Conservation (phyloP, 2,113 vertebrate genomes). For the Probosciger aterrimus region DNA sequence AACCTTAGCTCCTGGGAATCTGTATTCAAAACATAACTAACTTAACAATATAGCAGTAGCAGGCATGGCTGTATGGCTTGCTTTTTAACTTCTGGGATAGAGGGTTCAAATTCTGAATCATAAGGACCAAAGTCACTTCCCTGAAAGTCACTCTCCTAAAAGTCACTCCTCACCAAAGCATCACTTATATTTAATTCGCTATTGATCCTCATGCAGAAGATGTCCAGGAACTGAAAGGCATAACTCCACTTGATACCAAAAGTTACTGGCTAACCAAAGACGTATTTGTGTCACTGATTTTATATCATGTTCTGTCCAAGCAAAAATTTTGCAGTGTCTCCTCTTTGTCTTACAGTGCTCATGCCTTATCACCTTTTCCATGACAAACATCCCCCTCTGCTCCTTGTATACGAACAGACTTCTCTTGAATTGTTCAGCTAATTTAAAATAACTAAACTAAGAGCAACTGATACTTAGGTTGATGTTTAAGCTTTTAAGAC, state of each 20-base stretch:
- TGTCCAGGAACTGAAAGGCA: not conserved
- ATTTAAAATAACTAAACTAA: not conserved
- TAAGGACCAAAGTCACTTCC: not conserved
- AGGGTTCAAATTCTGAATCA: not conserved
- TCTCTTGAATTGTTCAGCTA: not conserved
- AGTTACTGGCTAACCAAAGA: not conserved
- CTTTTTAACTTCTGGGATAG: not conserved
- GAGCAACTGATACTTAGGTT: not conserved
- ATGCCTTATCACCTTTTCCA: not conserved
- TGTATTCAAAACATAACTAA: not conserved
- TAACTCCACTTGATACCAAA: not conserved
- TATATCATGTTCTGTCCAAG: not conserved
- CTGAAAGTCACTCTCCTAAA: not conserved
- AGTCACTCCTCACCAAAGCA: not conserved
- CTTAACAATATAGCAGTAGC: not conserved
- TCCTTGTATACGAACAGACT: not conserved
- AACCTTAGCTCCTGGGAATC: not conserved
- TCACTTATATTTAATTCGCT: not conserved
- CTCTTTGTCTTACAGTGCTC: not conserved
- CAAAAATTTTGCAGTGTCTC: not conserved
- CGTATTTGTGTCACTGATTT: not conserved
- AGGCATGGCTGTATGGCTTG: not conserved
- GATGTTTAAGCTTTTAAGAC: not conserved
- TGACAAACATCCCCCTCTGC: not conserved
- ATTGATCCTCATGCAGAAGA: not conserved